A percentile compares a stretch with the other conserved stretches of the same genome.
Conservation (phyloP, 1,140 invertebrate genomes). For the Zaprionus ornatus region DNA sequence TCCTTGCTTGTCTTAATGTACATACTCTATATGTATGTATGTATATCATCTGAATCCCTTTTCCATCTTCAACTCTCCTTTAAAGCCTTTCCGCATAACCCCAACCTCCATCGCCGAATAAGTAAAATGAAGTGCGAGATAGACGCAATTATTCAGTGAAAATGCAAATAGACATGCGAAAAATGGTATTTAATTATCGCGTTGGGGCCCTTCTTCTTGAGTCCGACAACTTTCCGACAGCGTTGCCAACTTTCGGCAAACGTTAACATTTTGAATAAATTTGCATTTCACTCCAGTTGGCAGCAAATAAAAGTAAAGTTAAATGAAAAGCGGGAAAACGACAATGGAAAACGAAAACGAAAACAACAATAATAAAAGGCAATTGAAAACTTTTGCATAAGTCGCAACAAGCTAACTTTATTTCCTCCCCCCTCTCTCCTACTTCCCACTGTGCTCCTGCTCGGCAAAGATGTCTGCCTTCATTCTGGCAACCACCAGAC, state of each 20-base stretch:
- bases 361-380: conserved; percentile 72
- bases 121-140: conserved; percentile 46
- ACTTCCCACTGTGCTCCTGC: neutral
- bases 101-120: neutral
- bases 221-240: conserved; percentile 46
- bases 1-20: no score
- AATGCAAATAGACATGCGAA: conserved; percentile 72
- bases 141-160: conserved; percentile 61
- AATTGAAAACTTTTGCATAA: conserved; percentile 81
- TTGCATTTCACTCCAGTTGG: conserved; percentile 71
- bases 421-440: conserved; percentile 23
- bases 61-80: neutral
- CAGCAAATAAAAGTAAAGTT: neutral
- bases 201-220: conserved; percentile 39
- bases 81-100: neutral
- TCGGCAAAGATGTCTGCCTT: conserved; percentile 5
- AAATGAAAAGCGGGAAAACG: conserved; percentile 32
- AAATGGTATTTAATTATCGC: conserved; percentile 78
- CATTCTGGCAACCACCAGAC: conserved; percentile 28
- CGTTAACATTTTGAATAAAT: conserved; percentile 75
- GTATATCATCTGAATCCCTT: neutral
- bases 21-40: no score
- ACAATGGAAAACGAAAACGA: conserved; percentile 30
- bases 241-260: conserved; percentile 55
- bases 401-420: conserved; percentile 73